Base-by-base conservation (phyloP, 2,113 vertebrate genomes). In the Fregata magnificens region DNA sequence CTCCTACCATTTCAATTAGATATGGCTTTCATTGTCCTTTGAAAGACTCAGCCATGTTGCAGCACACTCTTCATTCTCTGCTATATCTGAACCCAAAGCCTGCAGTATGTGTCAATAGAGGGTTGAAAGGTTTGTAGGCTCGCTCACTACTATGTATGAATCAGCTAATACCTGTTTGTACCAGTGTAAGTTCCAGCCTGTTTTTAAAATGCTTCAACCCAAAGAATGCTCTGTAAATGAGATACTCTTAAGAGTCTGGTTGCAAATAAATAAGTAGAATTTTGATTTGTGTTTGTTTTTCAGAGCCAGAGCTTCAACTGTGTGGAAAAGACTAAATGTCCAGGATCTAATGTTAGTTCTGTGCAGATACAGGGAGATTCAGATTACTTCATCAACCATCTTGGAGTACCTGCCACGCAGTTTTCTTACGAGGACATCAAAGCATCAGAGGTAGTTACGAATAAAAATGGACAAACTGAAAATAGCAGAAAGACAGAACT, bases 371-470 rank as follows among this genome's bases (percentile, higher is more conserved):
- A 98, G 86, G 99, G 99, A 52, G 99, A 99, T 94, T 95, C 98
- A 6, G 96, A 98, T 93, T 99, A 99, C 96, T 99, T 99, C 95
- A 99, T 99, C 98, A 99, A 99, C 98, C 98, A 98, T 26, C 98
- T 99, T 21, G 99, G 99, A 78, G 98, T 99, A 44, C 99, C 99
- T 58, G 98, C 98, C 25, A n/a, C 93, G 13, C 98, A 99, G 95
- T 99, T 99, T 96, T 97, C 98, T 82, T 99, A 99, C 28, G 98
- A 99, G 84, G 98, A 99, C 95, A 94, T 96, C 84, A 98, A 85
- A 97, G 70, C 96, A 79, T 97, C 98, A 94, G 93, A 99, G 99
- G 99, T 99, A 98, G 62, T 84, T 97, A 15, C 34, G 21, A 47
- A 61, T 78, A 29, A 86, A 89, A 91, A 58, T 11, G 47, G 47